Evolutionary conservation across 2,888 invertebrate genomes (phyloP).

Genomic region (Spialia ferax): DNA sequence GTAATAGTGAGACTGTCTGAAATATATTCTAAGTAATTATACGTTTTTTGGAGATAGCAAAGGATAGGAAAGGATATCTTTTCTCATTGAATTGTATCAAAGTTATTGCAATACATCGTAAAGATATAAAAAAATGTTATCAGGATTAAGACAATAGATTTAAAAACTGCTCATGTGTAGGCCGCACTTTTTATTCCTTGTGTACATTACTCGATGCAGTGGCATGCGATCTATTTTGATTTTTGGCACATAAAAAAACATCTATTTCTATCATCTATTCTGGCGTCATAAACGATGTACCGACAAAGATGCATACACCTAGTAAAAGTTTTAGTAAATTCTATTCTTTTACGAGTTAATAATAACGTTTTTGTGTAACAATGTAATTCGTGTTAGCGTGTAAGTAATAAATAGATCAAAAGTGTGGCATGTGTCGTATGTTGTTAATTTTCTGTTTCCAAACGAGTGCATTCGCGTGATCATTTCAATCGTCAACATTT

Average conservation of each 20-base stretch:
- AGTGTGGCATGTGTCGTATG: constrained; percentile 6
- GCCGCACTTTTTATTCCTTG: too few relatives aligned
- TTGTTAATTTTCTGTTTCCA: constrained; percentile 22
- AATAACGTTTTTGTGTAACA: neutral
- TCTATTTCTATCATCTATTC: too few relatives aligned
- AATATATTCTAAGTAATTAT: constrained; percentile 13
- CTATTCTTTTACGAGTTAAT: too few relatives aligned
- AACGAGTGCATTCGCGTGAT: constrained; percentile 43
- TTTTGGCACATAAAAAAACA: too few relatives aligned
- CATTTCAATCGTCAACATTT: constrained; percentile 28
- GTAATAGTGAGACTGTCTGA: neutral
- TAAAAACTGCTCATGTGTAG: too few relatives aligned
- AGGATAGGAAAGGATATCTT: neutral
- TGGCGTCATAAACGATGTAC: too few relatives aligned
- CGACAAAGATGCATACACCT: too few relatives aligned
- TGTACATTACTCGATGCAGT: too few relatives aligned
- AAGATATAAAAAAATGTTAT: too few relatives aligned
- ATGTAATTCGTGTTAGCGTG: neutral
- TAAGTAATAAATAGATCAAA: neutral
- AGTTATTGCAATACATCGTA: neutral
- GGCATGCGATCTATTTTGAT: too few relatives aligned
- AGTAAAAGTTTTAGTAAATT: too few relatives aligned
- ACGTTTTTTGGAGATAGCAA: constrained; percentile 11
- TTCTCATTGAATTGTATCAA: neutral
- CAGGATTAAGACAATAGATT: too few relatives aligned